Percentiles rank a stretch among this genome's conserved stretches.
phyloP scores from a whole-genome alignment of 2,797 vertebrate species.

The Pempheris klunzingeri region DNA sequence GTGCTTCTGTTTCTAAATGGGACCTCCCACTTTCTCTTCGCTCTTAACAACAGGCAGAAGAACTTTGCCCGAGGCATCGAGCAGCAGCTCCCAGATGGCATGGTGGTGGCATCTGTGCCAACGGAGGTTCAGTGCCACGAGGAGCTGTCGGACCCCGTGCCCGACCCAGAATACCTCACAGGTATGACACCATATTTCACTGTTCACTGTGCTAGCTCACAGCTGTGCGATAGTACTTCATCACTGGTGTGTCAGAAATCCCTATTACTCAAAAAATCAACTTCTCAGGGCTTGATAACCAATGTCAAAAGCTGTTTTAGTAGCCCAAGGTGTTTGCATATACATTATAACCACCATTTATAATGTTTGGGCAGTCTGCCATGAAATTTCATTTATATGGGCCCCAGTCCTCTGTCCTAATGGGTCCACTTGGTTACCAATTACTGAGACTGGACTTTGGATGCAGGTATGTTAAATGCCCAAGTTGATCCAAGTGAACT shows the following conservation, averaged over 20 bases:
- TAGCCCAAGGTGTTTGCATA: background rate
- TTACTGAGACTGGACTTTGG: background rate
- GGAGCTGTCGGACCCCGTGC: constrained; percentile 93
- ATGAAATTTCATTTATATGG: background rate
- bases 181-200: constrained; percentile 85
- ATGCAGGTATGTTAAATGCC: background rate
- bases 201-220: constrained; percentile 26
- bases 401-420: too few relatives aligned
- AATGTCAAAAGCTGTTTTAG: background rate
- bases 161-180: constrained; percentile 95
- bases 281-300: constrained; percentile 2
- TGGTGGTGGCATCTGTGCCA: constrained; percentile 95
- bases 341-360: constrained; percentile 10
- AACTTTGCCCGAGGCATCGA: constrained; percentile 97
- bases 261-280: constrained; percentile 17
- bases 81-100: constrained; percentile 96
- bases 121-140: constrained; percentile 96
- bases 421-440: too few relatives aligned
- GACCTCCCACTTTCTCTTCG: constrained; percentile 32
- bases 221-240: constrained; percentile 43
- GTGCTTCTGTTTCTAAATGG: constrained; percentile 48
- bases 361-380: background rate
- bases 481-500: background rate
- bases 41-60: constrained; percentile 89
- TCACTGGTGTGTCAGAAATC: constrained; percentile 27